A percentile compares a stretch with the other conserved stretches of the same genome.
Evolutionary conservation across 64 coral and sea anemone species (phyloP).

Genomic region (Catalaphyllia jardinei): DNA sequence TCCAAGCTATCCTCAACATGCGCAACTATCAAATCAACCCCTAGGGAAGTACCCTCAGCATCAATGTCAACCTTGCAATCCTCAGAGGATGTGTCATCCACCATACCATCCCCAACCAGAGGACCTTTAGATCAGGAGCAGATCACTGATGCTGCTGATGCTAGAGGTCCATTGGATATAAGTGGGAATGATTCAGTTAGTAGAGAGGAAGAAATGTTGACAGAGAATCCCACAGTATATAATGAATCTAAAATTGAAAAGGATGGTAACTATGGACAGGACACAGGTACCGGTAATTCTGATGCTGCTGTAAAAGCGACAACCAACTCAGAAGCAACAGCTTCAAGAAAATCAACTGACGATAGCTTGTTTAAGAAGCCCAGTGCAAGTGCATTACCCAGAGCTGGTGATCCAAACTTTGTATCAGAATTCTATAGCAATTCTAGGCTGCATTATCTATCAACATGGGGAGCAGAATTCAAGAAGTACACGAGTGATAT

Average conservation of each 20-base stretch:
- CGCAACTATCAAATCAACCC: not conserved
- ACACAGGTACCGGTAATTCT: no score
- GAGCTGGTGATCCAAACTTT: constrained; percentile 94
- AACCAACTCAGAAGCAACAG: not conserved
- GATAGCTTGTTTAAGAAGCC: constrained; percentile 5
- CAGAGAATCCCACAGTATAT: not conserved
- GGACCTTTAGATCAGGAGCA: not conserved
- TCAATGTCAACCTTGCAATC: not conserved
- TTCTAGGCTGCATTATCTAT: constrained; percentile 92
- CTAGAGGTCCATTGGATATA: not conserved
- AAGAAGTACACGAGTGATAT: constrained; percentile 90
- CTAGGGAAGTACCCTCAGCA: not conserved
- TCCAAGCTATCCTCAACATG: constrained; percentile 20
- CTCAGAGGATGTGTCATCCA: not conserved
- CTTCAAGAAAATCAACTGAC: not conserved
- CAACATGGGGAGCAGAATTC: constrained; percentile 91
- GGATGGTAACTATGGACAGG: not conserved
- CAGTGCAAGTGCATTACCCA: constrained; percentile 4
- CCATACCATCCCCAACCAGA: not conserved
- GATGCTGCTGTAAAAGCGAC: not conserved
- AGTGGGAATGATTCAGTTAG: not conserved
- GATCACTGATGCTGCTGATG: not conserved
- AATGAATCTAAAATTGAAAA: not conserved
- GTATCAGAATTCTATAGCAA: constrained; percentile 87
- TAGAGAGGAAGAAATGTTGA: not conserved